Evolutionary conservation across 2,888 invertebrate species (phyloP).

Genomic region (Elysia crispata): DNA sequence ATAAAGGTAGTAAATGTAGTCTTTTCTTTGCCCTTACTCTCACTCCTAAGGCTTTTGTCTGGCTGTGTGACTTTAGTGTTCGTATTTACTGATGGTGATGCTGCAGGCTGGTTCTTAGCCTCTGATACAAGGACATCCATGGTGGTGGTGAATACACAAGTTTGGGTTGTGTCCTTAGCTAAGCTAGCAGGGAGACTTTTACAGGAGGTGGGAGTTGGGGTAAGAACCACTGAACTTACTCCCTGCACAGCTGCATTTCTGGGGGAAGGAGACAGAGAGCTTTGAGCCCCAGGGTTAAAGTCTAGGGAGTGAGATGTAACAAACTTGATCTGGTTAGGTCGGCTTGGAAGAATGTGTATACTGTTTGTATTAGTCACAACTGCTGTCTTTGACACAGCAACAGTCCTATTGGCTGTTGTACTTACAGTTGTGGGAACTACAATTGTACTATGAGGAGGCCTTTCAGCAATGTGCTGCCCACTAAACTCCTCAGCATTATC

Average conservation of each 20-base stretch:
- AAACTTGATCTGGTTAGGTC: slow-evolving; percentile 35
- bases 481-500: too few relatives aligned
- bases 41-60: not conserved
- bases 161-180: not conserved
- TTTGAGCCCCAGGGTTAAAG: not conserved
- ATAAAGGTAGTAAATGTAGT: not conserved
- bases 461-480: too few relatives aligned
- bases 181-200: not conserved
- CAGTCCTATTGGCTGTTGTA: too few relatives aligned
- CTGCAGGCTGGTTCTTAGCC: not conserved
- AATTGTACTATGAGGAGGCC: too few relatives aligned
- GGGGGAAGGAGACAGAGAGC: not conserved
- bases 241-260: too few relatives aligned
- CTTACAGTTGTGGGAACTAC: too few relatives aligned
- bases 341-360: slow-evolving; percentile 7
- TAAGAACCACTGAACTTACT: too few relatives aligned
- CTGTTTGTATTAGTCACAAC: slow-evolving; percentile 3
- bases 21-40: not conserved
- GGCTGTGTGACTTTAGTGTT: not conserved
- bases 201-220: not conserved
- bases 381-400: not conserved
- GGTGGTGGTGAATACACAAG: slow-evolving; percentile 42
- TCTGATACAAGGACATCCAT: slow-evolving; percentile 46
- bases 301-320: slow-evolving; percentile 41
- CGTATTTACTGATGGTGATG: slow-evolving; percentile 5